Conservation (phyloP, 2,113 vertebrate species). For the Notechis scutatus region DNA sequence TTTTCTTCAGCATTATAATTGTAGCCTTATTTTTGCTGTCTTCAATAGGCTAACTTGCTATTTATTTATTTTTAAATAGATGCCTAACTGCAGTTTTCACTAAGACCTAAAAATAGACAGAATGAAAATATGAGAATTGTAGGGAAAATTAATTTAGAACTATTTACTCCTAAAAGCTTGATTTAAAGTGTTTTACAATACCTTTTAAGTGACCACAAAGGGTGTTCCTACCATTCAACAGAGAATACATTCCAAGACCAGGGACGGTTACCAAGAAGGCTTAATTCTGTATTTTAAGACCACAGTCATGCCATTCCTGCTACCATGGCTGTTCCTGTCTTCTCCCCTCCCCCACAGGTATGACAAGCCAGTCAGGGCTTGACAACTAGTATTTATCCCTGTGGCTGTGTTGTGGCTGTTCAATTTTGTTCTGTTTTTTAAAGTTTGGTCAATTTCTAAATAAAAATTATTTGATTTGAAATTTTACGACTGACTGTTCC, state of each 20-base stretch:
- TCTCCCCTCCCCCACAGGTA: too few relatives aligned
- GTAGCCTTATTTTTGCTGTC: not conserved
- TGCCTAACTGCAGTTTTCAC: not conserved
- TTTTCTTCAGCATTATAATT: not conserved
- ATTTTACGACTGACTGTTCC: not conserved
- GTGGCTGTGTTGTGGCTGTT: not conserved
- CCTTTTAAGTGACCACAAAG: not conserved
- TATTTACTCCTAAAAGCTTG: not conserved
- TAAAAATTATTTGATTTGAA: not conserved
- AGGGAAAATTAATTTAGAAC: not conserved
- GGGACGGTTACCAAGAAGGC: not conserved
- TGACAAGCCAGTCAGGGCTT: too few relatives aligned
- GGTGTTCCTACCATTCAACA: not conserved
- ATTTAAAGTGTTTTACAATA: not conserved
- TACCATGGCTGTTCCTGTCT: too few relatives aligned
- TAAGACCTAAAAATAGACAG: not conserved
- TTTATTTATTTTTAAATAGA: not conserved
- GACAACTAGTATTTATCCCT: not conserved
- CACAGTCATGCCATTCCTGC: too few relatives aligned
- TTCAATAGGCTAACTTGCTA: not conserved
- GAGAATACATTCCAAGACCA: not conserved
- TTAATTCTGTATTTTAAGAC: not conserved
- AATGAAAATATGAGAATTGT: not conserved
- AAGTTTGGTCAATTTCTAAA: not conserved
- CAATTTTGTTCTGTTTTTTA: not conserved